Evolutionary conservation across 1,140 invertebrate species (phyloP).

Genomic region (Doryteuthis pealeii): DNA sequence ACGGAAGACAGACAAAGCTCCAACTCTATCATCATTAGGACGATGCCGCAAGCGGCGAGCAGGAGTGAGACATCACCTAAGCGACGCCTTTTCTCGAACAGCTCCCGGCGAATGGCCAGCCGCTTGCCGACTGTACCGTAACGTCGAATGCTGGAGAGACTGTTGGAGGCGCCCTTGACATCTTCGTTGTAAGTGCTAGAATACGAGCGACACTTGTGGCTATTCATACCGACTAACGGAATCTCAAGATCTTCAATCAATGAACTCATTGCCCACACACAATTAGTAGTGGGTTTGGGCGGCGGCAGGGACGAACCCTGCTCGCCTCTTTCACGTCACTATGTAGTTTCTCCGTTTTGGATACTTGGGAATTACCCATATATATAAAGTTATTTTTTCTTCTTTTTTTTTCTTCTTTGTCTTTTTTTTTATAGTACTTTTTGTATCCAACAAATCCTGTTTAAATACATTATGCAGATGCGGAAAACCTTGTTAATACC

Average conservation of each 20-base stretch:
- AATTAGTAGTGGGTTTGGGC: too few species aligned
- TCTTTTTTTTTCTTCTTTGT: too few species aligned
- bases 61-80: conserved; percentile 44
- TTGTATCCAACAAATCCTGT: too few species aligned
- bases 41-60: conserved; percentile 46
- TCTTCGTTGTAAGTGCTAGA: conserved; percentile 15
- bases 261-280: conserved; percentile 33
- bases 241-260: conserved; percentile 47
- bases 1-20: conserved; percentile 42
- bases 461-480: too few species aligned
- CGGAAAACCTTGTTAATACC: too few species aligned
- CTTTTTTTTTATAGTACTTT: too few species aligned
- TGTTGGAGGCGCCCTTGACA: conserved; percentile 8
- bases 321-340: too few species aligned
- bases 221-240: conserved; percentile 48
- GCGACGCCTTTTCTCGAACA: conserved; percentile 43
- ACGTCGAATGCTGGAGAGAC: conserved; percentile 22
- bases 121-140: conserved; percentile 50
- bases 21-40: conserved; percentile 54
- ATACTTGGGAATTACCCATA: too few species aligned
- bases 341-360: too few species aligned
- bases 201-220: conserved; percentile 32
- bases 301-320: too few species aligned
- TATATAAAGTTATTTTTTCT: too few species aligned
- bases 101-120: conserved; percentile 49